Conservation (phyloP, 2,797 vertebrate genomes). For the Cyprinodon diabolis region DNA sequence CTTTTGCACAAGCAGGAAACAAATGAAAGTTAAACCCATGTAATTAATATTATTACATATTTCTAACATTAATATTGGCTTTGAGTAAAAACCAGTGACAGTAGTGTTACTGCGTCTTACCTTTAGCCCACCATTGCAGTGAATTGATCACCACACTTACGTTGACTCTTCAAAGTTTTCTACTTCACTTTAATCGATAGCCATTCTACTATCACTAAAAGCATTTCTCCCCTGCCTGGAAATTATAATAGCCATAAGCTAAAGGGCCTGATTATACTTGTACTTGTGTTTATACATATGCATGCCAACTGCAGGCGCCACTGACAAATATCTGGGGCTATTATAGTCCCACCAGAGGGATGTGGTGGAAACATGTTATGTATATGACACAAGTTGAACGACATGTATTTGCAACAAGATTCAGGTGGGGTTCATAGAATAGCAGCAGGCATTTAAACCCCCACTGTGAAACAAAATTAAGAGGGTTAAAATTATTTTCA, state of each 20-base stretch:
- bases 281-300: neutral
- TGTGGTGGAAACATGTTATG: neutral
- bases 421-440: neutral
- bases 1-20: constrained; percentile 19
- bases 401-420: neutral
- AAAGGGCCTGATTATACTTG: neutral
- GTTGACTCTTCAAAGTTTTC: neutral
- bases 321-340: neutral
- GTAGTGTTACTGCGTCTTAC: constrained; percentile 1
- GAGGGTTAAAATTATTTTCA: too few relatives aligned
- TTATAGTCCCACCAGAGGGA: neutral
- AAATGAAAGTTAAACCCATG: constrained; percentile 4
- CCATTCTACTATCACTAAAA: neutral
- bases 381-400: neutral
- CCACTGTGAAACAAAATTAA: too few relatives aligned
- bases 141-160: neutral
- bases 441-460: too few relatives aligned
- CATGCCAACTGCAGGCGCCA: neutral
- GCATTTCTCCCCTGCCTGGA: neutral
- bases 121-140: constrained; percentile 13
- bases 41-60: constrained; percentile 19
- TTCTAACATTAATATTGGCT: constrained; percentile 29
- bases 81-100: neutral
- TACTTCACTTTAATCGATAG: neutral
- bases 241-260: neutral